phyloP scores from a whole-genome alignment of 1,140 invertebrate genomes.

The Dreissena polymorpha region DNA sequence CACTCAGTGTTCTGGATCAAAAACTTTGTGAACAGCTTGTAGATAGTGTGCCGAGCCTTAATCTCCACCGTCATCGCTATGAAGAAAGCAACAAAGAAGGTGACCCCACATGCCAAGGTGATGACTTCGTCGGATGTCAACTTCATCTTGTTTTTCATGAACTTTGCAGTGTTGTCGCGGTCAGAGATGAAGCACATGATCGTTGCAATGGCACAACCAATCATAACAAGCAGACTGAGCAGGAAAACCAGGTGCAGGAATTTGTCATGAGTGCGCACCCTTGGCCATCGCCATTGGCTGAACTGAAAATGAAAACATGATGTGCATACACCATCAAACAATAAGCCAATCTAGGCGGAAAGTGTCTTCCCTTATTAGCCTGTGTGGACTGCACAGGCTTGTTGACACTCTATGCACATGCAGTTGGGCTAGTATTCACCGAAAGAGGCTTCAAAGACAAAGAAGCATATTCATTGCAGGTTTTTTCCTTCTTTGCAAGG shows the following conservation, averaged over 20 bases:
- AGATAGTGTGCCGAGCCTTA: slow-evolving; percentile 81
- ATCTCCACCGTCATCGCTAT: slow-evolving; percentile 83
- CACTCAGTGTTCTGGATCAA: slow-evolving; percentile 81
- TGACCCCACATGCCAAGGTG: slow-evolving; percentile 81
- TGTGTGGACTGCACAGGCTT: too few species aligned
- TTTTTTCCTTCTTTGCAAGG: too few species aligned
- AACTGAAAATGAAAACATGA: slow-evolving; percentile 75
- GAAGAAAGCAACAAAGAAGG: slow-evolving; percentile 83
- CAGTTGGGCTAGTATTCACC: not conserved
- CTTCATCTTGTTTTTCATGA: slow-evolving; percentile 76
- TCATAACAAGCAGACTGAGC: slow-evolving; percentile 80
- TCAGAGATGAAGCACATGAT: slow-evolving; percentile 82
- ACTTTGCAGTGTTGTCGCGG: slow-evolving; percentile 74
- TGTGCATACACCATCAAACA: not conserved
- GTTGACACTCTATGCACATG: not conserved
- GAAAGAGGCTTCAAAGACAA: too few species aligned
- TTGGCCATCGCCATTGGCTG: slow-evolving; percentile 80
- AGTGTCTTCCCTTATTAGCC: too few species aligned
- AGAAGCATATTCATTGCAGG: too few species aligned
- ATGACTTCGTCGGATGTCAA: slow-evolving; percentile 81
- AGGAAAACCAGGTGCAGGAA: slow-evolving; percentile 81
- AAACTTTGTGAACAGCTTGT: slow-evolving; percentile 80
- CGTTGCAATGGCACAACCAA: slow-evolving; percentile 81
- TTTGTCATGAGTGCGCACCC: slow-evolving; percentile 80
- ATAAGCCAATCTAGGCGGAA: not conserved